Percentiles rank a stretch among this genome's conserved stretches.
Evolutionary conservation across 2,113 vertebrate species (phyloP).

Genomic region (Austrofundulus limnaeus): DNA sequence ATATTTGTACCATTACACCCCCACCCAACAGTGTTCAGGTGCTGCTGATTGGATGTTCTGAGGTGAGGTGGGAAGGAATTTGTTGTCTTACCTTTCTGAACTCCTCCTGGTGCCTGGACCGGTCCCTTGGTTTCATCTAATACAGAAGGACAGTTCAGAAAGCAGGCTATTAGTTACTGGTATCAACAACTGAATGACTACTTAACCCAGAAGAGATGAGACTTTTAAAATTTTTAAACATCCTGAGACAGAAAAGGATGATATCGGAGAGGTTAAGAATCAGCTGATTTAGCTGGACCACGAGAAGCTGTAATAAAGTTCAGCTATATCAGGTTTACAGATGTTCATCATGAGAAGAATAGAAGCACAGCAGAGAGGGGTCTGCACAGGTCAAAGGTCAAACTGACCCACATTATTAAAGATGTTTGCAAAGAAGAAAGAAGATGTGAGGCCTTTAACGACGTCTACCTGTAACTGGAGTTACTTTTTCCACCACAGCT

Average conservation of each 20-base stretch:
- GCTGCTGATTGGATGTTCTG: not conserved
- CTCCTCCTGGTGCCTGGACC: slow-evolving; percentile 85
- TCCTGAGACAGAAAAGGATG: too few relatives aligned
- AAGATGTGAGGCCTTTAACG: not conserved
- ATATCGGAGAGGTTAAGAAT: too few relatives aligned
- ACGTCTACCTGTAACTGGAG: slow-evolving; percentile 61
- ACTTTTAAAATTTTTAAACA: too few relatives aligned
- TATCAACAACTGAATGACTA: not conserved
- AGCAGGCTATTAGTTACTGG: slow-evolving; percentile 12
- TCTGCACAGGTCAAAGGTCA: not conserved
- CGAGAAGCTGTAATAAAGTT: not conserved
- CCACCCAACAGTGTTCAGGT: not conserved
- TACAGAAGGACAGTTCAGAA: slow-evolving; percentile 58
- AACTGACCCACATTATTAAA: not conserved
- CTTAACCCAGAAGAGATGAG: too few relatives aligned
- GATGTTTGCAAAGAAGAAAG: not conserved
- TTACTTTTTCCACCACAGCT: slow-evolving; percentile 22
- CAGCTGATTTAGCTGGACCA: too few relatives aligned
- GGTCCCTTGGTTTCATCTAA: slow-evolving; percentile 82
- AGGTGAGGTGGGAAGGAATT: not conserved
- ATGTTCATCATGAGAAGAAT: not conserved
- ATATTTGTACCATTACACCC: too few relatives aligned
- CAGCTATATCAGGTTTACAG: not conserved
- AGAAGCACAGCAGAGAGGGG: not conserved
- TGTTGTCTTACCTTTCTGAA: slow-evolving; percentile 83